Evolutionary conservation across 2,888 invertebrate genomes (phyloP), one percentile per base, ranked within the genome.

Genomic region (Acronicta alni): DNA sequence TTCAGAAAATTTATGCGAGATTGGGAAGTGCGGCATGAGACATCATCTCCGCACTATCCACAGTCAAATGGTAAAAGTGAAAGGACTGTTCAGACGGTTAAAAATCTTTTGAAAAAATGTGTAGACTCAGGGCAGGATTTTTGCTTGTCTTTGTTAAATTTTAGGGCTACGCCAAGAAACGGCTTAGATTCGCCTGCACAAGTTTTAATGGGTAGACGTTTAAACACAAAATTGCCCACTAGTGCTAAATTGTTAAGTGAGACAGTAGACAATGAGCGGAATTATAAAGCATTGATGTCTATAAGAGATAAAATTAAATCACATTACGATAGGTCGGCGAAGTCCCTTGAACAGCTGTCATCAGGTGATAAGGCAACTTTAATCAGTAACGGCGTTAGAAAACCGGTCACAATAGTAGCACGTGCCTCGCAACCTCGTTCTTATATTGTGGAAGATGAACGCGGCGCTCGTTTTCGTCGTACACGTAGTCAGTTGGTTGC

Each of bases 371-470:
- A 23, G 14, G 48, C 48, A n/a, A 48, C 38, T 7, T 38, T 48
- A 38, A 48, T 48, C 6, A 48, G 15, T 48, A 48, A 48, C 15
- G 39, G 39, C 35, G 39, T 12, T 39, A 48, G 39, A 9, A 48
- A 48, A 38, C 23, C 48, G 26, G 39, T 48, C 26, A 16, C 48
- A 9, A 48, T 48, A 38, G 39, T 48, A 23, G 38, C 38, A 14
- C 23, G 16, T 23, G 48, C 48, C 15, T 23, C 20, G 18, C 48
- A 48, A 39, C 48, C 48, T 26, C 48, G 48, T 15, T 48, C 48
- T 2, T 38, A 38, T 48, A 37, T 39, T 39, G 48, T 48, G 10
- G 48, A 48, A 39, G 48, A 48, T 15, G 48, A 48, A 20, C n/a
- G n/a, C 10, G 48, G 48, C 12, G 9, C 0, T 39, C 48, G 38